These are phyloP conservation scores for Acarapis woodi DNA, from an alignment of 1,140 invertebrate species.

Conservation along the genomic window DNA sequence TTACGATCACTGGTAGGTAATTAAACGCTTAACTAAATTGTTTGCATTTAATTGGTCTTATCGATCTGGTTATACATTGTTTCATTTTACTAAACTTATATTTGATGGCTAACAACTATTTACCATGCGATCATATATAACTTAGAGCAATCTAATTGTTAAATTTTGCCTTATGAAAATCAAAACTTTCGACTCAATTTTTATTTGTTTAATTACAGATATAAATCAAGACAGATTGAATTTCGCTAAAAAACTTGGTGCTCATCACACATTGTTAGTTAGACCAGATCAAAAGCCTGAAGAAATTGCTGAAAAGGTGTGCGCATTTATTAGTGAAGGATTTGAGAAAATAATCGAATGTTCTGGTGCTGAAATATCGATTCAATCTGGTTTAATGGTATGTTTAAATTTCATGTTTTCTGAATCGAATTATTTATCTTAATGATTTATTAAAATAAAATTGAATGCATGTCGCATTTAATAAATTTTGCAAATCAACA, in stretches of 20 bases:
- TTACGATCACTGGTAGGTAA: conserved; percentile 3
- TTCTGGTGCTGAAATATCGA: conserved; percentile 30
- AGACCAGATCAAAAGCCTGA: conserved; percentile 20
- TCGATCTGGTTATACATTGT: too few relatives aligned
- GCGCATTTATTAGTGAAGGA: conserved; percentile 23
- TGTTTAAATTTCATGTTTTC: conserved; percentile 13
- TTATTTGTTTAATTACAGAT: conserved; percentile 8
- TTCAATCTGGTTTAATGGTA: conserved; percentile 41
- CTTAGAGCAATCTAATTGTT: too few relatives aligned
- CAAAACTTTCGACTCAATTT: too few relatives aligned
- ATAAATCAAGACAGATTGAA: conserved; percentile 16
- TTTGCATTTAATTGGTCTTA: too few relatives aligned
- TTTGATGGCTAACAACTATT: too few relatives aligned
- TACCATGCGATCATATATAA: too few relatives aligned
- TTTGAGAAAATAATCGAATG: conserved; percentile 8
- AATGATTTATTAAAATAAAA: conserved; percentile 5
- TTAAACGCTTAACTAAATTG: too few relatives aligned
- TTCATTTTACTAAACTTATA: too few relatives aligned
- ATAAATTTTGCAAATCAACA: too few relatives aligned
- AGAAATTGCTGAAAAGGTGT: conserved; percentile 29
- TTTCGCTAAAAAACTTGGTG: conserved; percentile 45
- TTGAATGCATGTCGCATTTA: conserved; percentile 7
- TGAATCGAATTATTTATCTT: too few relatives aligned
- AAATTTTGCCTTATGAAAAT: too few relatives aligned
- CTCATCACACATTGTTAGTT: conserved; percentile 34